These are phyloP conservation scores for Exaiptasia diaphana DNA, from an alignment of 64 coral and sea anemone species.

Conservation along the genomic window DNA sequence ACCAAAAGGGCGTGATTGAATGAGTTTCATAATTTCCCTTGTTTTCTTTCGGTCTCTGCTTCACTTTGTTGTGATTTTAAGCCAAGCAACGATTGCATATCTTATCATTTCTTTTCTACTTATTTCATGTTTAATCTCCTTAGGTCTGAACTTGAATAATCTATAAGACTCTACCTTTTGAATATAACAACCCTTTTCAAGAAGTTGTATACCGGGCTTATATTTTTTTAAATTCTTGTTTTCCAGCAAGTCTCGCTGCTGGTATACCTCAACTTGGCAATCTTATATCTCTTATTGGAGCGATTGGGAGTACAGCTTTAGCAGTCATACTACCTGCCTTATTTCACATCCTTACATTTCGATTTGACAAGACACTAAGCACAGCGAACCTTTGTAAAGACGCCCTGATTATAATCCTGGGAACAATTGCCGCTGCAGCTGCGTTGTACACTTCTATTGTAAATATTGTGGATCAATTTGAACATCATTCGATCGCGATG, in stretches of 20 bases:
- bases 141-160: too few species aligned
- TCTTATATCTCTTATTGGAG: slow-evolving; percentile 76
- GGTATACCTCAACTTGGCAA: slow-evolving; percentile 83
- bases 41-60: too few species aligned
- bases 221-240: neutral
- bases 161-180: too few species aligned
- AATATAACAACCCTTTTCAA: too few species aligned
- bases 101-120: too few species aligned
- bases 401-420: slow-evolving; percentile 51
- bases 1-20: too few species aligned
- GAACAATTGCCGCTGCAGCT: slow-evolving; percentile 41
- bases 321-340: slow-evolving; percentile 67
- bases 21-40: too few species aligned
- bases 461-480: slow-evolving; percentile 32
- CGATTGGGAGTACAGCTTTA: slow-evolving; percentile 64
- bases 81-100: too few species aligned
- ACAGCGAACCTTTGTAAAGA: slow-evolving; percentile 54
- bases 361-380: slow-evolving; percentile 41
- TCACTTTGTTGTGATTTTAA: too few species aligned
- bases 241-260: slow-evolving; percentile 62
- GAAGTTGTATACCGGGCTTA: too few species aligned
- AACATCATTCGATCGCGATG: neutral
- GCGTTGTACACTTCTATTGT: slow-evolving; percentile 60
- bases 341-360: slow-evolving; percentile 68
- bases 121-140: too few species aligned